A percentile compares a stretch with the other conserved stretches of the same genome.
Evolutionary conservation across 2,797 vertebrate genomes (phyloP).

Genomic region (Pitangus sulphuratus): DNA sequence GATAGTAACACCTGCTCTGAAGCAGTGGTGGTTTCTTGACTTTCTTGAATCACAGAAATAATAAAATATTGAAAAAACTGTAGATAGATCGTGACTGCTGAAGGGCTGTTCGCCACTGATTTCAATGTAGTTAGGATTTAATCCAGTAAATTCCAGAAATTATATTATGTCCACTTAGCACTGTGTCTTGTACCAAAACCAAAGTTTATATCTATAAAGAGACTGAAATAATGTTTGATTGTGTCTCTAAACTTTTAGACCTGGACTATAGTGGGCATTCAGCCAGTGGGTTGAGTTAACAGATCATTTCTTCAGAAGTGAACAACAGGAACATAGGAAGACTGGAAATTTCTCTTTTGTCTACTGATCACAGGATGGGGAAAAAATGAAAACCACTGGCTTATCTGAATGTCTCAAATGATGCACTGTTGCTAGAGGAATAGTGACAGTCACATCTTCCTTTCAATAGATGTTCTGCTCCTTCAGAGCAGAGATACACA

Average conservation of each 20-base stretch:
- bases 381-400: background rate
- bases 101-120: background rate
- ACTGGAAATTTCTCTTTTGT: background rate
- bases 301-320: background rate
- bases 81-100: fast-evolving
- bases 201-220: fast-evolving
- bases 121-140: background rate
- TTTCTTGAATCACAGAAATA: background rate
- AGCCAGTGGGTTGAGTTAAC: background rate
- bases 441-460: background rate
- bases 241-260: background rate
- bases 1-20: background rate
- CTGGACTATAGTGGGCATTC: background rate
- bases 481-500: background rate
- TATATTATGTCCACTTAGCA: background rate
- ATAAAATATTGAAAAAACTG: background rate
- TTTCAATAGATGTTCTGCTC: background rate
- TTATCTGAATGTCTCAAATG: background rate
- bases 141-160: background rate
- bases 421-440: background rate
- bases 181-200: background rate
- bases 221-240: background rate
- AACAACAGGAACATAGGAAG: background rate
- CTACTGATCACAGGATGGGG: background rate
- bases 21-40: background rate